Evolutionary conservation across 2,797 vertebrate species (phyloP), one percentile per base, ranked within the genome.

Genomic region (Acrossocheilus fasciatus): DNA sequence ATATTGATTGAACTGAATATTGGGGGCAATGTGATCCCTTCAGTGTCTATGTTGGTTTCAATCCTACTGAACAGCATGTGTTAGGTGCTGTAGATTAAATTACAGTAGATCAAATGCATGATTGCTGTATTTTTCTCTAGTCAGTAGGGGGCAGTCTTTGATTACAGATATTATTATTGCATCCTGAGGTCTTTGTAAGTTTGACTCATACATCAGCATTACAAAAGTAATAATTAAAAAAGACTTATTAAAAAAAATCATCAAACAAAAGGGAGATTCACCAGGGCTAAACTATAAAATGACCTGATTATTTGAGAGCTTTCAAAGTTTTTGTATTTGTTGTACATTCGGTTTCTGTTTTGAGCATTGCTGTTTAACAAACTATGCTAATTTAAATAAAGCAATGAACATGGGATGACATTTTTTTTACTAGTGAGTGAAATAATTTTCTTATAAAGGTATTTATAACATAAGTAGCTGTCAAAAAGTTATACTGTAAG

Each of bases 81-180:
- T 64, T 30, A 6, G 9, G 41, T 26, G 54, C 54, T 74, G 7
- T n/a, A 64, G 8, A 7, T 66, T 26, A 52, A 26, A 30, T 54
- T 34, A 11, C 20, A 75, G 59, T 11, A 20, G 4, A 76, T 39
- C 26, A 15, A 39, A 39, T 41, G n/a, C 10, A 23, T 23, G 47
- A 78, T 23, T 43, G 68, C 57, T 76, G 70, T 62, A n/a, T 6
- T 76, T 59, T 6, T 52, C 26, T 72, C 23, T 20, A 39, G 76
- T 54, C 89, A 80, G 68, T 57, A 90, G 89, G 79, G 85, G 89
- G 89, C 89, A 85, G 87, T 62, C 54, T 74, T 50, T 59, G 34
- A 72, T n/a, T 52, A 74, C 8, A 59, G 43, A 73, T 86, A 23
- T 34, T 30, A 80, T 50, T n/a, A 70, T 34, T 77, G 43, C 14